Base-by-base conservation (phyloP, 2,113 vertebrate species). In the Sciurus niger region DNA sequence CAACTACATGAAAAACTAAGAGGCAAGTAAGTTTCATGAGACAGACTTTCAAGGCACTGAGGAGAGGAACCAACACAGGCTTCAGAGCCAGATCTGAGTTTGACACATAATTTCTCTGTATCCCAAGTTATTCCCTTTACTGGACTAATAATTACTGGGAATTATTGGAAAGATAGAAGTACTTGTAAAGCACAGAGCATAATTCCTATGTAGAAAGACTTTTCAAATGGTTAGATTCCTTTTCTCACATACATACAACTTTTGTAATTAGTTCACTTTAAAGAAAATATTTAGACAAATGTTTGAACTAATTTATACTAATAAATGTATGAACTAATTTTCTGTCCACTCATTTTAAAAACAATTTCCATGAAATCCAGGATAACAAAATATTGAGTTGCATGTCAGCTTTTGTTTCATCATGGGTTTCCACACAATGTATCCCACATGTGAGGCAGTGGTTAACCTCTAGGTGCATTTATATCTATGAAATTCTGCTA, bases 401-500 rank as follows among this genome's bases (percentile, higher is more conserved):
- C 43, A 25, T 30, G 72, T 95, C 53, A 80, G 24, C 58, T 24
- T 92, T 83, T 76, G 40, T 76, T 96, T 94, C 84, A 84, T 78
- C 53, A 16, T 73, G 89, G 63, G 43, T 60, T 67, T 79, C 6
- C 68, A 67, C 6, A 37, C 18, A 72, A 67, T 37, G 24, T 78
- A 58, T 32, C 17, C 55, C 22, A 30, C 77, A 12, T 58, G 18
- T 80, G 80, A 87, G 82, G 43, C 37, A 65, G 43, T 78, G 83
- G n/a, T 34, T 95, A 67, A 58, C 14, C 9, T 43, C 17, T 40
- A 83, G 46, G 18, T 68, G 65, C 77, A 90, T 90, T 90, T 72
- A 79, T 87, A 76, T 72, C 28, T 87, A 79, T 65, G 58, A 91
- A 84, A 91, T 84, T 90, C 76, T 91, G 51, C 77, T 70, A 37